Base-by-base conservation (phyloP, 2,888 invertebrate species). In the Thelaira solivaga region DNA sequence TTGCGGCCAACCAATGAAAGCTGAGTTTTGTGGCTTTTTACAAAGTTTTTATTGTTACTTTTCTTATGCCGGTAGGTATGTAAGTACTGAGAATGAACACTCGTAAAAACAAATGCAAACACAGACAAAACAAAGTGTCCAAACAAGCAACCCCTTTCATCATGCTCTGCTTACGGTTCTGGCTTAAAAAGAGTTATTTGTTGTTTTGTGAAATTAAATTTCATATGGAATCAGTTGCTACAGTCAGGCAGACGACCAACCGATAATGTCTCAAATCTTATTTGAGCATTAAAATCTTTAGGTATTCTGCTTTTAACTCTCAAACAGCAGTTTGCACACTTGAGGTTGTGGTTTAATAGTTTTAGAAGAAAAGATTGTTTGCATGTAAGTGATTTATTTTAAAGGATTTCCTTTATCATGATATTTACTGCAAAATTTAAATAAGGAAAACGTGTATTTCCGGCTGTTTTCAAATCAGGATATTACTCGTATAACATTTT, bases 1-100 rank as follows among this genome's bases (percentile, higher is more conserved):
- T 65, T 65, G 65, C 55, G 78, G 69, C 69, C 61, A 74, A 65
- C 74, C 74, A 55, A 34, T 31, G 2, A 65, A 71, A 71, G 47
- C 71, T 74, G 51, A 74, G 65, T 65, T 57, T 61, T 65, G 69
- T 61, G 77, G 73, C 53, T 73, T 51, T 34, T 36, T 51, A 29
- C 8, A 49, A 8, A 7, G 39, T 59, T 34, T 41, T 49, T 18
- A 7, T 57, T 45, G 3, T 57, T 64, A 34, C 47, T 47, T 7
- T n/a, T 24, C 11, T 10, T 36, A 36, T 4, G n/a, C 13, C 11
- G n/a, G n/a, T n/a, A 36, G 4, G n/a, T n/a, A n/a, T n/a, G n/a
- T n/a, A n/a, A n/a, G n/a, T n/a, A n/a, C n/a, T n/a, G n/a, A n/a
- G n/a, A n/a, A n/a, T n/a, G n/a, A n/a, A n/a, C n/a, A n/a, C n/a